phyloP scores from a whole-genome alignment of 2,888 invertebrate genomes.

The Brachylomia viminalis region DNA sequence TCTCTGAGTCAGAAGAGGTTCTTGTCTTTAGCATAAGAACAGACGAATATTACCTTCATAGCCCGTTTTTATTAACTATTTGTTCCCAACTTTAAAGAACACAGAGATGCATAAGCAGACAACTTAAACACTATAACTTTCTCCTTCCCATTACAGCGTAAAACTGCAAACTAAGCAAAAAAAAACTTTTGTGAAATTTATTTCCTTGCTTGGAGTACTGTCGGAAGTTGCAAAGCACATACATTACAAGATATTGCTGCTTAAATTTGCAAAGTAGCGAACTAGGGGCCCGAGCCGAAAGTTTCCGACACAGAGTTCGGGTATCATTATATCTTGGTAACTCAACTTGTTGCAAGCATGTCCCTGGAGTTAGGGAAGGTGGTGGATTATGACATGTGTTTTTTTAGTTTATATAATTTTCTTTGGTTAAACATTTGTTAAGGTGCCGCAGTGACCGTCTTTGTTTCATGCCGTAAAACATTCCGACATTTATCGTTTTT shows the following conservation, averaged over 20 bases:
- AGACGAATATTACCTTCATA: neutral
- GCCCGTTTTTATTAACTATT: conserved; percentile 16
- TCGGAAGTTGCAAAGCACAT: conserved; percentile 55
- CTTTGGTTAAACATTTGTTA: neutral
- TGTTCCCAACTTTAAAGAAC: conserved; percentile 23
- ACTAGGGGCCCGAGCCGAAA: conserved; percentile 46
- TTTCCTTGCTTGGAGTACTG: conserved; percentile 44
- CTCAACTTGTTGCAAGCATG: conserved; percentile 56
- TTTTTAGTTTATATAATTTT: neutral
- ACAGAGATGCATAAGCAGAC: conserved; percentile 37
- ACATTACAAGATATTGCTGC: conserved; percentile 66
- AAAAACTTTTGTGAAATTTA: conserved; percentile 56
- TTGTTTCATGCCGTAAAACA: neutral
- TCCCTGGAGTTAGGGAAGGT: conserved; percentile 30
- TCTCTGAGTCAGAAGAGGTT: neutral
- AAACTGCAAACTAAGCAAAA: conserved; percentile 60
- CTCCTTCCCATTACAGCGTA: conserved; percentile 42
- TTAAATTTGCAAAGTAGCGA: conserved; percentile 64
- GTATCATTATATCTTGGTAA: conserved; percentile 61
- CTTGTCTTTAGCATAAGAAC: neutral
- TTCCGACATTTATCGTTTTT: neutral
- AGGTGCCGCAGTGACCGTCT: neutral
- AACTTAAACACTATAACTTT: conserved; percentile 48
- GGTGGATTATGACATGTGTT: neutral
- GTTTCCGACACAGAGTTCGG: conserved; percentile 49